Evolutionary conservation across 2,797 vertebrate genomes (phyloP).

Genomic region (Alosa sapidissima): DNA sequence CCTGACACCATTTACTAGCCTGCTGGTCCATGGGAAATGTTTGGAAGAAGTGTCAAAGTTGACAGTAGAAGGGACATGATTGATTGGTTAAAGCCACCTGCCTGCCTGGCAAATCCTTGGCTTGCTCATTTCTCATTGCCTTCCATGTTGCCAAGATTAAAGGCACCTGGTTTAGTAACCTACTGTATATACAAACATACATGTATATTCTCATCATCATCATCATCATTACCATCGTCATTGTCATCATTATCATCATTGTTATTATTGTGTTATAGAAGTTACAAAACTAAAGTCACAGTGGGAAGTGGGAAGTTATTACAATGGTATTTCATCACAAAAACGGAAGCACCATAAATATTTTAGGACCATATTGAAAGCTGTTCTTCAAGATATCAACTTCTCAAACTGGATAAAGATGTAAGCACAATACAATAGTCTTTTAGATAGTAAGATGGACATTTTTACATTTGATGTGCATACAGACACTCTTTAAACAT

Average conservation of each 20-base stretch:
- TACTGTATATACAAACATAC: no score
- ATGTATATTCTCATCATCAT: no score
- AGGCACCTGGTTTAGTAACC: no score
- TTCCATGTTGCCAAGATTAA: neutral
- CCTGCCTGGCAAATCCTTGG: neutral
- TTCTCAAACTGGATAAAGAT: neutral
- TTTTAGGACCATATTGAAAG: neutral
- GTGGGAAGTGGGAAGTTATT: neutral
- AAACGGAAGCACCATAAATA: neutral
- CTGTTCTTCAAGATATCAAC: neutral
- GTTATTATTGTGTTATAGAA: no score
- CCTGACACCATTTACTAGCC: neutral
- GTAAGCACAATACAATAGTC: neutral
- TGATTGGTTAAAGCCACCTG: neutral
- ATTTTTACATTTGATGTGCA: neutral
- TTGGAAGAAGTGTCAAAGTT: neutral
- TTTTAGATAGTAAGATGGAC: neutral
- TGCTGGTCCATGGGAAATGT: neutral
- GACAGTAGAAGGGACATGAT: neutral
- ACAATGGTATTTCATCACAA: slow-evolving; percentile 1
- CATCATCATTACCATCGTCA: no score
- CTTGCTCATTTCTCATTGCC: neutral
- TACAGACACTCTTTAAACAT: neutral
- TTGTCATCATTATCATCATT: neutral
- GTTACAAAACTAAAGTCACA: neutral